These are phyloP conservation scores for western clawed frog (Xenopus tropicalis) DNA, from an alignment of 2,113 vertebrate genomes.

Conservation along the genomic window UCB_Xtro_10.0 CM004446.2:4230001-4230500, in stretches of 20 bases:
- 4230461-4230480: no score
- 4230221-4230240: slow-evolving; percentile 69
- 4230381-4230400: not conserved
- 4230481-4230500: not conserved
- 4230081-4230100: no score
- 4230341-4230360: slow-evolving; percentile 84
- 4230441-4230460: no score
- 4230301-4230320: slow-evolving; percentile 74
- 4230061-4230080: no score
- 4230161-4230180: not conserved
- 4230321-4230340: slow-evolving; percentile 77
- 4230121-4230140: no score
- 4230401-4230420: not conserved
- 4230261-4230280: slow-evolving; percentile 82
- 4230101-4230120: no score
- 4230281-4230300: slow-evolving; percentile 72
- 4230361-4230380: no score
- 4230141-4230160: no score
- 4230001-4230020: no score
- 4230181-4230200: slow-evolving; percentile 79
- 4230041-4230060: no score
- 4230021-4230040: no score
- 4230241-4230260: slow-evolving; percentile 68
- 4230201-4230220: slow-evolving; percentile 65
- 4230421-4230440: no score